These are phyloP conservation scores for Ophiothrix spiculata DNA, from an alignment of 35 echinoderm and acorn worm genomes.

Conservation along the genomic window DNA sequence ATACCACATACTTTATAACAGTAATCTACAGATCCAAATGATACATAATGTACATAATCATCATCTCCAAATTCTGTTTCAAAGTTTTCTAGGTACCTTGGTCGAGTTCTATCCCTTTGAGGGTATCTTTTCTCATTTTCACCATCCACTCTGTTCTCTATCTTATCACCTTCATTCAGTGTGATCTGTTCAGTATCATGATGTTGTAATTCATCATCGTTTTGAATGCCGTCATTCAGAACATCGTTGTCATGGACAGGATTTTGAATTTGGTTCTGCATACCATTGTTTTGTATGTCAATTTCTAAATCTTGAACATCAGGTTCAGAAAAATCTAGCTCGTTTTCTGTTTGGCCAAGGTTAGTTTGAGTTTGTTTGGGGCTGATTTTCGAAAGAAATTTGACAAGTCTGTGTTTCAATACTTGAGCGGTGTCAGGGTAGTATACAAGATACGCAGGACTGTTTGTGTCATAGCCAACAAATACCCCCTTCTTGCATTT, in stretches of 20 bases:
- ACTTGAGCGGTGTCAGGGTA: slow-evolving; percentile 31
- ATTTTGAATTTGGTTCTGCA: too few relatives aligned
- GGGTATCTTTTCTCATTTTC: slow-evolving; percentile 18
- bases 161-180: too few relatives aligned
- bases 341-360: background rate
- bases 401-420: slow-evolving; percentile 24
- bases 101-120: slow-evolving; percentile 11
- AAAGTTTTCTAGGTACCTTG: slow-evolving; percentile 1
- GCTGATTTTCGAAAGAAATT: background rate
- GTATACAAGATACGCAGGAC: slow-evolving; percentile 61
- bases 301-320: too few relatives aligned
- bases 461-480: slow-evolving; percentile 44
- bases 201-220: too few relatives aligned
- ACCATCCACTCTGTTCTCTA: too few relatives aligned
- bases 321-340: background rate
- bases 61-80: slow-evolving; percentile 7
- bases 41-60: background rate
- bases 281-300: too few relatives aligned
- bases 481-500: slow-evolving; percentile 49
- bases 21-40: slow-evolving; percentile 21
- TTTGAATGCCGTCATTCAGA: too few relatives aligned
- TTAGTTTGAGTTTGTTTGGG: too few relatives aligned
- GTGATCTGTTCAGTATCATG: too few relatives aligned
- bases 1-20: slow-evolving; percentile 7
- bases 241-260: too few relatives aligned